Percentiles rank a stretch among this genome's conserved stretches.
Evolutionary conservation across 1,140 invertebrate genomes (phyloP).

Genomic region (Zaprionus kolodkinae): DNA sequence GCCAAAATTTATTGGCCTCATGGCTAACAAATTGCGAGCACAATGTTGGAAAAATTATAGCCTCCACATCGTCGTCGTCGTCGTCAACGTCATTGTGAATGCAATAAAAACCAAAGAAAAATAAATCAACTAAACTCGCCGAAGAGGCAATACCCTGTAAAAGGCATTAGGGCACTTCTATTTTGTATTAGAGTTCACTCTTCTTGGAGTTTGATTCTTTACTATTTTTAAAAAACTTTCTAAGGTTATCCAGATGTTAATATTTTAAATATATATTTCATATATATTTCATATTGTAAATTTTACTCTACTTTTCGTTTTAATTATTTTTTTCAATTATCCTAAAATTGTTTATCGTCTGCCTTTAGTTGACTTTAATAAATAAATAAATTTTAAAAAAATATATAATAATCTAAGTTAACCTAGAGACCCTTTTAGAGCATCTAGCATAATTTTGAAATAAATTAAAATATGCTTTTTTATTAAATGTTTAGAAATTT

Average conservation of each 20-base stretch:
- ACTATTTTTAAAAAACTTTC: not conserved
- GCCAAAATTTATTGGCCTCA: conserved; percentile 72
- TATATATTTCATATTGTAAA: too few relatives aligned
- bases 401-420: too few relatives aligned
- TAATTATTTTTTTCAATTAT: too few relatives aligned
- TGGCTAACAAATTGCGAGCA: conserved; percentile 79
- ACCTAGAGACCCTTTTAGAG: not conserved
- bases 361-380: too few relatives aligned
- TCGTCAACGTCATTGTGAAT: conserved; percentile 36
- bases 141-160: not conserved
- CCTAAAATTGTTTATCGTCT: too few relatives aligned
- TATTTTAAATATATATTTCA: too few relatives aligned
- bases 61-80: conserved; percentile 36
- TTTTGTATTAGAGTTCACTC: not conserved
- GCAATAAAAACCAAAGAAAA: conserved; percentile 59
- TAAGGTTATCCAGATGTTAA: too few relatives aligned
- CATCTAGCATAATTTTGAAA: not conserved
- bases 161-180: not conserved
- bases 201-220: not conserved
- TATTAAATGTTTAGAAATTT: not conserved
- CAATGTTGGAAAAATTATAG: conserved; percentile 73
- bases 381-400: too few relatives aligned
- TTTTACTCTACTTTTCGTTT: too few relatives aligned
- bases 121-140: not conserved
- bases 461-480: not conserved